Conservation (phyloP, 2,888 invertebrate genomes). For the Megaustenia siamemsis region DNA sequence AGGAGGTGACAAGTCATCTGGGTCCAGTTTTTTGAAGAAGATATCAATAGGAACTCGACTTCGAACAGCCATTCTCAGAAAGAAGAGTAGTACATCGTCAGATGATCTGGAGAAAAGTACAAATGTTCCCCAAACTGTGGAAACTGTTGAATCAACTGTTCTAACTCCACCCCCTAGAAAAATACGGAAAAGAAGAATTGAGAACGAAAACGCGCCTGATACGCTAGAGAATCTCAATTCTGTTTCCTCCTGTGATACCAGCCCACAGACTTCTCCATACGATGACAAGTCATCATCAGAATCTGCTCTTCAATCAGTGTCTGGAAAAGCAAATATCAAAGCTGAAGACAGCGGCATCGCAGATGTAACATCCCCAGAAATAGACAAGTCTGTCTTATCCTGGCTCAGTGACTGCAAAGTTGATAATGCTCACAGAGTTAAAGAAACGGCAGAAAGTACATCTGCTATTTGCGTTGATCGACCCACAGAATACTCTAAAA, state of each 20-base stretch:
- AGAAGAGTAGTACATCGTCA: conserved; percentile 52
- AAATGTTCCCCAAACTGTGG: conserved; percentile 43
- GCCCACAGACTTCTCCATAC: background rate
- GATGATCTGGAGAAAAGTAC: conserved; percentile 39
- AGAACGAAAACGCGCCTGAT: conserved; percentile 34
- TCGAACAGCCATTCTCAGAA: conserved; percentile 56
- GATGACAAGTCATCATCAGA: background rate
- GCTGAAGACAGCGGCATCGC: background rate
- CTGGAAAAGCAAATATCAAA: background rate
- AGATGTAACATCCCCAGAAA: conserved; percentile 2
- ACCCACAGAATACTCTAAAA: too few relatives aligned
- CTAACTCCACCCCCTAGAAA: conserved; percentile 54
- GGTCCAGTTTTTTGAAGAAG: conserved; percentile 49
- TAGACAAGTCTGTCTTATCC: background rate
- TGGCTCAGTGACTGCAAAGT: background rate
- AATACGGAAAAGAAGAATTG: conserved; percentile 9
- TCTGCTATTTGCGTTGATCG: background rate
- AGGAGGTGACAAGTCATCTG: conserved; percentile 32
- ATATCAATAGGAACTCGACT: conserved; percentile 56
- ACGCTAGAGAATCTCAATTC: background rate
- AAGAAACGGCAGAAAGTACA: background rate
- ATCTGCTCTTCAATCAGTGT: background rate
- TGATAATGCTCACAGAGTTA: background rate
- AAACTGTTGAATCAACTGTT: conserved; percentile 34
- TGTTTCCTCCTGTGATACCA: background rate